These are phyloP conservation scores for Zootoca vivipara DNA, from an alignment of 2,113 vertebrate genomes.

Conservation along the genomic window DNA sequence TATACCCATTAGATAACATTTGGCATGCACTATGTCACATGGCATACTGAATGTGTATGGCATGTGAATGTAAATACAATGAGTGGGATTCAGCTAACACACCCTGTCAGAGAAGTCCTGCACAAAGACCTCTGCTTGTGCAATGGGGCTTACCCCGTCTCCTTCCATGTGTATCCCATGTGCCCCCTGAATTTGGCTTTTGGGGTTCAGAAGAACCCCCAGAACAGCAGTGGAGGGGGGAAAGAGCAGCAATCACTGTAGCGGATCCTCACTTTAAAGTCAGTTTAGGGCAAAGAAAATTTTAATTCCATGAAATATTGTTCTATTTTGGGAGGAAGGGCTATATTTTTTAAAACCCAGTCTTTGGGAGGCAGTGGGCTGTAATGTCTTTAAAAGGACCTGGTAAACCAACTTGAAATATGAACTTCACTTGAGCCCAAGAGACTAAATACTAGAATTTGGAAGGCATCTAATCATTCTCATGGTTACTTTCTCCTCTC, in stretches of 20 bases:
- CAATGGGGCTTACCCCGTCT: too few species aligned
- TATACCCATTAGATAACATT: slow-evolving; percentile 18
- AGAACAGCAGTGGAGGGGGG: too few species aligned
- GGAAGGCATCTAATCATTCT: neutral
- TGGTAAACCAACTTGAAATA: neutral
- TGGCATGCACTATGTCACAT: neutral
- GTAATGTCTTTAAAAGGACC: neutral
- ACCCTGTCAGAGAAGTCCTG: too few species aligned
- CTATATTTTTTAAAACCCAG: neutral
- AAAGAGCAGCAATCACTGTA: neutral
- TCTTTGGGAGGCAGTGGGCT: neutral
- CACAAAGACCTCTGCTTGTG: too few species aligned
- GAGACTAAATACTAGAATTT: neutral
- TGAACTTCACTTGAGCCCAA: neutral
- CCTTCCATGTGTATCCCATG: neutral
- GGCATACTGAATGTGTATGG: neutral
- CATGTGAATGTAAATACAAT: neutral
- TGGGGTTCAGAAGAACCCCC: too few species aligned
- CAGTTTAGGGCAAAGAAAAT: neutral
- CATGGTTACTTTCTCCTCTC: neutral
- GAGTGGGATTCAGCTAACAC: too few species aligned
- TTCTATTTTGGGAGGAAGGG: neutral
- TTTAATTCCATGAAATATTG: neutral
- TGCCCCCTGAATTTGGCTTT: neutral
- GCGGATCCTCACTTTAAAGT: neutral